Conservation (phyloP, 30 jellyfish, hydroid and myxozoan genomes). For the Kudoa iwatai region DNA sequence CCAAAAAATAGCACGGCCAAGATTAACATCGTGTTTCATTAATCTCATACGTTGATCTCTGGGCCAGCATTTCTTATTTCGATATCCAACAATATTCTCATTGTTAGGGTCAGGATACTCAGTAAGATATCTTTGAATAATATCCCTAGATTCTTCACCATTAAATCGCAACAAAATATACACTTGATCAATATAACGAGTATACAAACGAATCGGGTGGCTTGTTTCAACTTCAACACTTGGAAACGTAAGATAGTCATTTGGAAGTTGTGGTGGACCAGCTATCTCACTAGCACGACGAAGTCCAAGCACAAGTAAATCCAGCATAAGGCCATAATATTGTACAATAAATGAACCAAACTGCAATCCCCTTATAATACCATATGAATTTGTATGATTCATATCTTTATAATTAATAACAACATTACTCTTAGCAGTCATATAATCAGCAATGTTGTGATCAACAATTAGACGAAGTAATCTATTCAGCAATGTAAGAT, state of each 20-base stretch:
- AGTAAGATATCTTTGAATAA: conserved; percentile 35
- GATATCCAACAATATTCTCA: conserved; percentile 79
- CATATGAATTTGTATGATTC: conserved; percentile 85
- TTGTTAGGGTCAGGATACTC: conserved; percentile 95
- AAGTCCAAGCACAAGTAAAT: conserved; percentile 55
- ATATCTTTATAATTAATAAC: conserved; percentile 85
- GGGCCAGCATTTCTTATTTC: conserved; percentile 90
- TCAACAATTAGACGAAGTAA: conserved; percentile 56
- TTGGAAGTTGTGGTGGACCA: conserved; percentile 95
- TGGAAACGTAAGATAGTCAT: conserved; percentile 48
- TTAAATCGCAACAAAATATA: conserved; percentile 46
- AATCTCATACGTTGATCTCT: conserved; percentile 80
- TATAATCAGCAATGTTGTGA: conserved; percentile 86
- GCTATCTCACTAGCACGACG: conserved; percentile 86
- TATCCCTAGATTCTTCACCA: conserved; percentile 57
- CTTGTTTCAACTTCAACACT: conserved; percentile 56
- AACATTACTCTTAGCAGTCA: conserved; percentile 81
- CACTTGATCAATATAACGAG: conserved; percentile 56
- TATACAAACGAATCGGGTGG: conserved; percentile 61
- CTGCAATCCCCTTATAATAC: conserved; percentile 69
- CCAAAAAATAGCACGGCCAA: conserved; percentile 97
- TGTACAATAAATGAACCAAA: conserved; percentile 86
- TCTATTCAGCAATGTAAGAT: conserved; percentile 54
- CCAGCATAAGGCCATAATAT: conserved; percentile 63
- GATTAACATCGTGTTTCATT: conserved; percentile 86